Conservation (phyloP, 2,113 vertebrate genomes). For the Alouatta palliata region DNA sequence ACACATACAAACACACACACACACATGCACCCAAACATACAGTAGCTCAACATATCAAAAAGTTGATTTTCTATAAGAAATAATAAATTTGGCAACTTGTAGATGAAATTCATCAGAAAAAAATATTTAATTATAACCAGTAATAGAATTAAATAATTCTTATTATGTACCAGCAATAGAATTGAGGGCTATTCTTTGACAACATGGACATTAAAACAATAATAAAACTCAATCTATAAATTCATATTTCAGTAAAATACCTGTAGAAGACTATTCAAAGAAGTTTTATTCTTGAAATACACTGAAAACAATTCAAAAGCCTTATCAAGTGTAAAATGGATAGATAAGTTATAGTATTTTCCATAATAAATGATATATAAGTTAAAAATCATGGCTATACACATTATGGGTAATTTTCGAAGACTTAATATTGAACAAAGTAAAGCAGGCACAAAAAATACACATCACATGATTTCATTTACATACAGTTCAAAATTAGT, state of each 20-base stretch:
- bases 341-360: not conserved
- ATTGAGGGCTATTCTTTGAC: not conserved
- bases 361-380: not conserved
- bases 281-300: not conserved
- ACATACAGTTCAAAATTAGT: not conserved
- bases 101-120: not conserved
- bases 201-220: not conserved
- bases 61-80: not conserved
- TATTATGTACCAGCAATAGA: not conserved
- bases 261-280: not conserved
- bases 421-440: not conserved
- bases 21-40: not conserved
- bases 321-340: not conserved
- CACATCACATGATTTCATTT: not conserved
- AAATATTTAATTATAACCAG: not conserved
- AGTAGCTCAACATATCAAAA: not conserved
- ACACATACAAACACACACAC: not conserved
- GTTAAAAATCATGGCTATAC: not conserved
- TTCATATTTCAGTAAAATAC: not conserved
- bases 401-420: not conserved
- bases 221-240: not conserved
- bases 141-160: not conserved
- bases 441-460: not conserved
- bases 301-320: not conserved
- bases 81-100: not conserved